Conservation (phyloP, 2,113 vertebrate genomes). For the Petromus typicus region DNA sequence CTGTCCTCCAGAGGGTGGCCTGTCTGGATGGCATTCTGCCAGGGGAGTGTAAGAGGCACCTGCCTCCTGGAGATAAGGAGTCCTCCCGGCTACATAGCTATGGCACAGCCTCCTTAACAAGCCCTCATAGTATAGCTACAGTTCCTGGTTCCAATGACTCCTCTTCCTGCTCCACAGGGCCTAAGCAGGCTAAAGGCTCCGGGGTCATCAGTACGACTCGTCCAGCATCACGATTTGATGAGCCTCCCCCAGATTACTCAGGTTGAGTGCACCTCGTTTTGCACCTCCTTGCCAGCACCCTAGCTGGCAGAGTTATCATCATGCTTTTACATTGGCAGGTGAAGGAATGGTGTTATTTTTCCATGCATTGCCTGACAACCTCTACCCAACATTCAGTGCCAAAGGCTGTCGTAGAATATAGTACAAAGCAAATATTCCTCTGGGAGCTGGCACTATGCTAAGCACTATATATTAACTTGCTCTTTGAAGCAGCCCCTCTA, state of each 20-base stretch:
- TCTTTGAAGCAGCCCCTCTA: background rate
- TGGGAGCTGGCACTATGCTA: background rate
- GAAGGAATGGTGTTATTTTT: background rate
- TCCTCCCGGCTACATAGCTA: background rate
- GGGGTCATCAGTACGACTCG: background rate
- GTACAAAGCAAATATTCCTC: slow-evolving; percentile 24
- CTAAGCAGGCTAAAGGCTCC: background rate
- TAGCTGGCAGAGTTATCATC: background rate
- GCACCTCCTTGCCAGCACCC: background rate
- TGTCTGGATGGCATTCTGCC: background rate
- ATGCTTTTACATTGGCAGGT: background rate
- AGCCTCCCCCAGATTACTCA: background rate
- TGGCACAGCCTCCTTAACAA: background rate
- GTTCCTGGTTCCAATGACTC: background rate
- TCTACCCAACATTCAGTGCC: background rate
- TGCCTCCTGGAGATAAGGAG: background rate
- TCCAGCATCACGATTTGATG: background rate
- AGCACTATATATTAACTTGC: slow-evolving; percentile 12
- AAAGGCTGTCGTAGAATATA: background rate
- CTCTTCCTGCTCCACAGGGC: background rate
- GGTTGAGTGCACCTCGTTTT: background rate
- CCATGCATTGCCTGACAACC: background rate
- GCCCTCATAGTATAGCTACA: background rate
- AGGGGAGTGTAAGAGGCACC: background rate
- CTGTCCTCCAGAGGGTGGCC: background rate